Conservation (phyloP, 1,140 invertebrate species). For the Drosophila erecta region DNA sequence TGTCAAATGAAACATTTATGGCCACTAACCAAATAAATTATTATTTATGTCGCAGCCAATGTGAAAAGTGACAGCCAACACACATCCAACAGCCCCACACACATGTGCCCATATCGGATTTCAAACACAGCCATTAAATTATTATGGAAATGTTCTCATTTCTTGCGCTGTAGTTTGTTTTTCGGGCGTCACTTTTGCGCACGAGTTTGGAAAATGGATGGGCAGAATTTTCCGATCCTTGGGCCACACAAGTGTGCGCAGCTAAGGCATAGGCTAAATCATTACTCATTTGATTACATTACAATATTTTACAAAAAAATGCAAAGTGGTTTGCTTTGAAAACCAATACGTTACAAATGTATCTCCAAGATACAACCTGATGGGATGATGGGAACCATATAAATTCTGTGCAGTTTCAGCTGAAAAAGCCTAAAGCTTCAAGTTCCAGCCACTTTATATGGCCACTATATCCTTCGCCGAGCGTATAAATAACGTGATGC, state of each 20-base stretch:
- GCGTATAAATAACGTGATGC: constrained; percentile 53
- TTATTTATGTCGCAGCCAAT: constrained; percentile 67
- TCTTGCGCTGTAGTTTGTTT: constrained; percentile 16
- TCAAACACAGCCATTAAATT: constrained; percentile 70
- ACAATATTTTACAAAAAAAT: too few relatives aligned
- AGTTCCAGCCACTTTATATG: constrained; percentile 6
- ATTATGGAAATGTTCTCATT: constrained; percentile 60
- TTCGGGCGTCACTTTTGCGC: constrained; percentile 36
- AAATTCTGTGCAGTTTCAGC: neutral
- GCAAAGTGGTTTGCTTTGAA: too few relatives aligned
- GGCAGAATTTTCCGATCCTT: constrained; percentile 8
- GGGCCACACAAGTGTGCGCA: constrained; percentile 34
- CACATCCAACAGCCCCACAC: constrained; percentile 14
- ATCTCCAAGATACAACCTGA: too few relatives aligned
- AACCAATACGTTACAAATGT: too few relatives aligned
- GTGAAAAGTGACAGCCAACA: constrained; percentile 62
- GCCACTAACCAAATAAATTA: constrained; percentile 64
- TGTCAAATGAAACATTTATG: constrained; percentile 61
- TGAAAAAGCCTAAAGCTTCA: neutral
- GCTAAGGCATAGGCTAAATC: neutral
- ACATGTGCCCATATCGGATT: constrained; percentile 57
- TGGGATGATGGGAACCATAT: neutral
- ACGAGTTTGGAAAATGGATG: constrained; percentile 37
- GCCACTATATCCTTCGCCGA: neutral
- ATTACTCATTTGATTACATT: neutral